Evolutionary conservation across 2,113 vertebrate species (phyloP), one percentile per base, ranked within the genome.

Genomic region (Lepidothrix coronata): DNA sequence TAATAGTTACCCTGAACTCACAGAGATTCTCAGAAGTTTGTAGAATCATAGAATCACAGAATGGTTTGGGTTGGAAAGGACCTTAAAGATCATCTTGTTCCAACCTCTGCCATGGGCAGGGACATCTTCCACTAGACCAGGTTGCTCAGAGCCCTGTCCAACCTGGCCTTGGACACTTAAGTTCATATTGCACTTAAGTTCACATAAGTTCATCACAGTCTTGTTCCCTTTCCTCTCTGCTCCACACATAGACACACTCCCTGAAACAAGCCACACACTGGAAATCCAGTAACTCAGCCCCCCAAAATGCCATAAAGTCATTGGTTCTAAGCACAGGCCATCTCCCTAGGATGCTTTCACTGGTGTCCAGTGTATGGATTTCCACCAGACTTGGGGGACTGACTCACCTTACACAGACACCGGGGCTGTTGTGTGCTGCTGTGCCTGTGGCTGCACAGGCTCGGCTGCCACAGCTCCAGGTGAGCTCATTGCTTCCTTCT

Each of bases 341-440:
- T 28, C 24, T 62, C 76, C 80, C 25, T 2, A 6, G 43, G 43
- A 4, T 11, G n/a, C 21, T 52, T 23, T 33, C 1, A 1, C 25
- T 71, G 41, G 8, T 23, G 48, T 28, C 37, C 76, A 25, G 30
- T 5, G 41, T 5, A 4, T 8, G 31, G 20, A 5, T 17, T 65
- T 35, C 27, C 52, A 33, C 6, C 0, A 0, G 35, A 16, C 23
- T n/a, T 4, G 6, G 67, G 63, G 2, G 33, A 14, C 12, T 28
- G 37, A 3, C 1, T 16, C 35, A n/a, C 79, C 52, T 80, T 14
- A 6, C 52, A 7, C 2, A 4, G 48, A 9, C 19, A 21, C 37
- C 1, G 0, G 25, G 59, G 67, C 35, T 27, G 5, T 14, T 1
- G 2, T 1, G 7, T 17, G 7, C 43, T 59, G 62, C 66, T 46